These are phyloP conservation scores for Philotrypesis tridentata DNA, from an alignment of 1,140 invertebrate genomes.

Conservation along the genomic window DNA sequence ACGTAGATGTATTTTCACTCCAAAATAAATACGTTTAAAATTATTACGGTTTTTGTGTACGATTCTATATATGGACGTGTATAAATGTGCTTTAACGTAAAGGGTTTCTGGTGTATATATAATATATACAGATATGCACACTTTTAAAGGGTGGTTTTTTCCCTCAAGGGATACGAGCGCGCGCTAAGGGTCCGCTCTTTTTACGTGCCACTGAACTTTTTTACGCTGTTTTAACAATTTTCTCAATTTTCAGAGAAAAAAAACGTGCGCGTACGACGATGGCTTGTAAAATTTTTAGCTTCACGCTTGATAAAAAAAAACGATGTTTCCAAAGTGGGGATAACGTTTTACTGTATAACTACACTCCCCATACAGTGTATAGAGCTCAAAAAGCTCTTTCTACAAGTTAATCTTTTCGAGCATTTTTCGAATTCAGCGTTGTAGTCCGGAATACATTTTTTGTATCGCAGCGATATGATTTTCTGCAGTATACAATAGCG, in stretches of 20 bases:
- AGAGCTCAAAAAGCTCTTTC: too few relatives aligned
- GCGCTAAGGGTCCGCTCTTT: not conserved
- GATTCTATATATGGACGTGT: too few relatives aligned
- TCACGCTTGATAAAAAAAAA: too few relatives aligned
- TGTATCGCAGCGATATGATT: too few relatives aligned
- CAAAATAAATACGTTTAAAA: too few relatives aligned
- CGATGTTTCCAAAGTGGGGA: not conserved
- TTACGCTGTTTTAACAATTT: not conserved
- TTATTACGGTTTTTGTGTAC: too few relatives aligned
- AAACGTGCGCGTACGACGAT: not conserved
- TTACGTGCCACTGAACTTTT: not conserved
- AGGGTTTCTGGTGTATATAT: not conserved
- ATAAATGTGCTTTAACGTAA: not conserved
- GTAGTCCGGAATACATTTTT: too few relatives aligned
- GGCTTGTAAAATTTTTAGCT: not conserved
- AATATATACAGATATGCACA: not conserved
- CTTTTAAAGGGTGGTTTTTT: not conserved
- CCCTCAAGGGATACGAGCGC: not conserved
- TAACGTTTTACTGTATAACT: not conserved
- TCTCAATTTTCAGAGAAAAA: not conserved
- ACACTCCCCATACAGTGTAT: too few relatives aligned
- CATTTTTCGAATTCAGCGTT: too few relatives aligned
- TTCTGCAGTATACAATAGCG: not conserved
- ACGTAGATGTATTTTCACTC: too few relatives aligned
- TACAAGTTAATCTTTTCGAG: too few relatives aligned